Conservation (phyloP, 2,797 vertebrate genomes). For the Emydoidea blandingii region DNA sequence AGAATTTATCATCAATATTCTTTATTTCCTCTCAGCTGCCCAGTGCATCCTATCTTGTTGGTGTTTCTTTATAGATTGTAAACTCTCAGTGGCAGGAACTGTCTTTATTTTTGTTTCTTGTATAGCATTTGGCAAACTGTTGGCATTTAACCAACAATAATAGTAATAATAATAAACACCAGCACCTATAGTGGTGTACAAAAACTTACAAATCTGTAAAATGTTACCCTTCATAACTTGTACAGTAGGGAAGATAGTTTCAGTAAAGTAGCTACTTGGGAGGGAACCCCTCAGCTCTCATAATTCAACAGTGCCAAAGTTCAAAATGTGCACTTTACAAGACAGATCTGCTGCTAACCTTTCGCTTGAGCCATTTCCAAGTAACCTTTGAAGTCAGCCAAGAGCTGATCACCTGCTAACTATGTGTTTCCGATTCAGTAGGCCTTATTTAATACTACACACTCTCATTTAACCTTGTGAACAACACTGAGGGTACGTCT, state of each 20-base stretch:
- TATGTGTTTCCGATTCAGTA: constrained; percentile 44
- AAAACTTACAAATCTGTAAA: neutral
- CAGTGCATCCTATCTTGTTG: neutral
- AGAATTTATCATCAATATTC: neutral
- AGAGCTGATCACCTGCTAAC: constrained; percentile 69
- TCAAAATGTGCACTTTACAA: constrained; percentile 32
- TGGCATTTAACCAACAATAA: neutral
- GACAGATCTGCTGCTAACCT: constrained; percentile 39
- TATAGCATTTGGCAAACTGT: neutral
- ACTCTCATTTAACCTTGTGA: neutral
- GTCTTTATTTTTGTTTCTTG: neutral
- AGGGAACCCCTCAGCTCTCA: neutral
- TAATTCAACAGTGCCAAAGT: constrained; percentile 19
- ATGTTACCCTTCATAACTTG: neutral
- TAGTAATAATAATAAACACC: neutral
- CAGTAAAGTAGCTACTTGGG: constrained; percentile 5
- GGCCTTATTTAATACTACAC: neutral
- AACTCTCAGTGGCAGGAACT: neutral
- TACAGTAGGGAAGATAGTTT: neutral
- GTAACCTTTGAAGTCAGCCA: constrained; percentile 63
- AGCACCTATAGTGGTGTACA: constrained; percentile 1
- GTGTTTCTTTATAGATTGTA: neutral
- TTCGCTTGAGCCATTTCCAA: constrained; percentile 57
- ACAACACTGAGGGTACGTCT: neutral
- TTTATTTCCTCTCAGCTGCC: neutral